Base-by-base conservation (phyloP, 2,113 vertebrate genomes). In the Turnix velox region DNA sequence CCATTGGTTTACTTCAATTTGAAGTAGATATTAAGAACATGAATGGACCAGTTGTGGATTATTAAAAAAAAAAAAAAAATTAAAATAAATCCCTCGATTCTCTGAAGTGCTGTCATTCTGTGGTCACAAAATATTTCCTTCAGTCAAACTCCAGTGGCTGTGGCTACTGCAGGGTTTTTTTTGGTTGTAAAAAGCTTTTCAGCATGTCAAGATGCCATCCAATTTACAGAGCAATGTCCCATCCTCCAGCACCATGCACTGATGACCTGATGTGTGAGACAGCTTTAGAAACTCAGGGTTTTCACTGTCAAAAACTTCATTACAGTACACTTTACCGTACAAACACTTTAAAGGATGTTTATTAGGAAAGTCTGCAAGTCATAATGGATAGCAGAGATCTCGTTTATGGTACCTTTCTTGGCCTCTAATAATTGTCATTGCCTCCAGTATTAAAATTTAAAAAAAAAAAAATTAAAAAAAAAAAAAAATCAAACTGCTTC, bases 1-100 rank as follows among this genome's bases (percentile, higher is more conserved):
- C 97, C 96, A 96, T 96, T 97, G 96, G 96, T 94, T 96, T 97
- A 97, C 98, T 98, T 98, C 97, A 98, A 98, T 98, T 98, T 98
- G 98, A 98, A 98, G 98, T 97, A 98, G 97, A 97, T 98, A 97
- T 95, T 95, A 97, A 97, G 92, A 97, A 96, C 94, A 94, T 88
- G 95, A 97, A 97, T 96, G 97, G 97, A 98, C 94, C 97, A 97
- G 96, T 96, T 88, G 82, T 40, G 94, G 87, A 91, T 97, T 95
- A 93, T 96, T 95, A 93, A 95, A 95, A 96, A n/a, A n/a, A n/a
- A n/a, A n/a, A n/a, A n/a, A n/a, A n/a, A n/a, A n/a, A n/a, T n/a
- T n/a, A n/a, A n/a, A n/a, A n/a, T n/a, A n/a, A 96, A 97, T 94
- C 93, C 94, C 95, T 96, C 96, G 83, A 63, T 96, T 89, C 95